Conservation (phyloP, 2,888 invertebrate genomes). For the Argyra leucocephala region DNA sequence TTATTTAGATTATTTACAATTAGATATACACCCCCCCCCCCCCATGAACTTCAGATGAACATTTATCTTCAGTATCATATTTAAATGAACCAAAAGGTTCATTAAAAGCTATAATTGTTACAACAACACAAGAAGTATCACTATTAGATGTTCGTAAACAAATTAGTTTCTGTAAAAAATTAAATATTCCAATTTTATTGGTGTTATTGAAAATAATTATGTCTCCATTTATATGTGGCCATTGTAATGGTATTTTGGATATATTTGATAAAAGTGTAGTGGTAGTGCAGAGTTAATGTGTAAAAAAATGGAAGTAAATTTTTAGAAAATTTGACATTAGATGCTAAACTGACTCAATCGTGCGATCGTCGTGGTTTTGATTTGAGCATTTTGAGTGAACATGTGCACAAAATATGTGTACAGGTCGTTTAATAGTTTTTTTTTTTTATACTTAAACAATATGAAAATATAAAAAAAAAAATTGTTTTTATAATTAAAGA, state of each 20-base stretch:
- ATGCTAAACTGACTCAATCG: constrained; percentile 68
- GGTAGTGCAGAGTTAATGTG: constrained; percentile 83
- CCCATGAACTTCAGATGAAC: constrained; percentile 93
- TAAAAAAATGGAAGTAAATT: constrained; percentile 59
- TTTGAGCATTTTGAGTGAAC: background rate
- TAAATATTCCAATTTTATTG: constrained; percentile 76
- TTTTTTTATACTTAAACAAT: too few relatives aligned
- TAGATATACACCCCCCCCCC: constrained; percentile 97
- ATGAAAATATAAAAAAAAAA: too few relatives aligned
- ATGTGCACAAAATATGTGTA: too few relatives aligned
- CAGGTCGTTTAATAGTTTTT: too few relatives aligned
- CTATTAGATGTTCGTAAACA: constrained; percentile 84
- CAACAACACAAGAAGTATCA: constrained; percentile 91
- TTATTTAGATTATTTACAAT: constrained; percentile 73
- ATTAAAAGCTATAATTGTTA: constrained; percentile 69
- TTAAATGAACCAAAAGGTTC: constrained; percentile 50
- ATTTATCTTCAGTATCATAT: constrained; percentile 75
- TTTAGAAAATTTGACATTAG: constrained; percentile 75
- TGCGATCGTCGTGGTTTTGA: constrained; percentile 65
- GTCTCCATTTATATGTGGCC: constrained; percentile 85
- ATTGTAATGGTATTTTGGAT: constrained; percentile 72
- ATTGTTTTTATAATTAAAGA: too few relatives aligned
- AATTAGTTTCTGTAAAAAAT: constrained; percentile 84
- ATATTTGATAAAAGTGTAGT: constrained; percentile 83
- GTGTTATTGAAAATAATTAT: constrained; percentile 97